Evolutionary conservation across 2,113 vertebrate genomes (phyloP).

Genomic region (Sander lucioperca): DNA sequence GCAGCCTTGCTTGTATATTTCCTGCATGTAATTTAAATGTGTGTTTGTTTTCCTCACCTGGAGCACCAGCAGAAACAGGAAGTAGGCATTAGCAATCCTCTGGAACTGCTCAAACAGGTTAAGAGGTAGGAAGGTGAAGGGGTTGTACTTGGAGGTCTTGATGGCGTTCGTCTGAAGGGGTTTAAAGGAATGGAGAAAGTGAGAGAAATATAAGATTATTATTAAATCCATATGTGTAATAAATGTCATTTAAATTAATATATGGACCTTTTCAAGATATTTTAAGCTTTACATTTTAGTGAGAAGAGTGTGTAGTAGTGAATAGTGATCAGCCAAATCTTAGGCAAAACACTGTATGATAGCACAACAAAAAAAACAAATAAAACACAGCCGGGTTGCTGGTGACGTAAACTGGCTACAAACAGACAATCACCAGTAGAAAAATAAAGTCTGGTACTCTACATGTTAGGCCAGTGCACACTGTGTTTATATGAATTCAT

Average conservation of each 20-base stretch:
- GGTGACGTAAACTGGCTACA: neutral
- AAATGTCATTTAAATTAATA: neutral
- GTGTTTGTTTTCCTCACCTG: conserved; percentile 84
- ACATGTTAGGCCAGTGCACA: neutral
- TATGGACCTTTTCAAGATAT: neutral
- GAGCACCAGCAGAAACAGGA: conserved; percentile 93
- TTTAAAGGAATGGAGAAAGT: neutral
- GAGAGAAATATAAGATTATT: neutral
- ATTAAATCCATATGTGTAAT: neutral
- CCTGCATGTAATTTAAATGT: neutral
- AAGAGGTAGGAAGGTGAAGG: conserved; percentile 93
- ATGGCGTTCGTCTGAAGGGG: conserved; percentile 90
- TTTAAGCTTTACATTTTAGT: neutral
- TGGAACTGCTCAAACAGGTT: conserved; percentile 98
- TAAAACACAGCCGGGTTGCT: neutral
- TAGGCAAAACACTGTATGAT: too few species aligned
- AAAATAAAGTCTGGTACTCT: neutral
- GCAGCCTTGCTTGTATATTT: neutral
- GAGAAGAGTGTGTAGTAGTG: neutral
- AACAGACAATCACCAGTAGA: neutral
- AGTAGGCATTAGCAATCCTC: conserved; percentile 96
- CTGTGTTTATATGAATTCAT: neutral
- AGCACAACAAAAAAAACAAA: neutral
- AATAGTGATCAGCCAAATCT: too few species aligned
- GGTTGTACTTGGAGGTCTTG: conserved; percentile 94